A percentile compares a stretch with the other conserved stretches of the same genome.
These are phyloP conservation scores for Muricea muricata DNA, from an alignment of 92 coral and sea anemone genomes.

Conservation along the genomic window DNA sequence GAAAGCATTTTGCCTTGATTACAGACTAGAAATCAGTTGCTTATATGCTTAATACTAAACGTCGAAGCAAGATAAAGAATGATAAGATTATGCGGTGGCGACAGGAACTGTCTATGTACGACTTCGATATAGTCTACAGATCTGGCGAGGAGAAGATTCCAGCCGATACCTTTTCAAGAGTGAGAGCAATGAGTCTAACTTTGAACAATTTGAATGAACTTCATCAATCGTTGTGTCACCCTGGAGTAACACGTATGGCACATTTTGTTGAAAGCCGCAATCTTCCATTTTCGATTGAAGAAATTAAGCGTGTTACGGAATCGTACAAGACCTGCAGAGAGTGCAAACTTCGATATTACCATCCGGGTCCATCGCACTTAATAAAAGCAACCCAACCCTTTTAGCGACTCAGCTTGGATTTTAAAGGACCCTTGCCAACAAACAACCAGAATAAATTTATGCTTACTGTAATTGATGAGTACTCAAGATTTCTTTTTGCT, in stretches of 20 bases:
- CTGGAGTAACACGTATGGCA: conserved; percentile 55
- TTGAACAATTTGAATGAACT: conserved; percentile 21
- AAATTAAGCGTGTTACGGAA: conserved; percentile 36
- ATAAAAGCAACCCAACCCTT: conserved; percentile 66
- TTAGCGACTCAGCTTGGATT: conserved; percentile 64
- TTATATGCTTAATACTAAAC: conserved; percentile 13
- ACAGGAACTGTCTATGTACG: background rate
- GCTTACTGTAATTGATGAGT: conserved; percentile 48
- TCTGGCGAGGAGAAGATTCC: conserved; percentile 6
- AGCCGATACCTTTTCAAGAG: background rate
- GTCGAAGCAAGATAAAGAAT: conserved; percentile 25
- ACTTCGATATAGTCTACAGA: conserved; percentile 2
- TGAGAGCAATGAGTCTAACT: background rate
- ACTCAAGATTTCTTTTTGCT: conserved; percentile 58
- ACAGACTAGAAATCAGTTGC: conserved; percentile 56
- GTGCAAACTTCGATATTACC: conserved; percentile 63
- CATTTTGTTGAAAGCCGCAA: conserved; percentile 57
- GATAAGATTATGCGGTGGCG: conserved; percentile 18
- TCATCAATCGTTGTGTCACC: conserved; percentile 60
- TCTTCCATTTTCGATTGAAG: conserved; percentile 65
- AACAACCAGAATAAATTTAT: conserved; percentile 39
- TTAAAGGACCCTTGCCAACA: conserved; percentile 47
- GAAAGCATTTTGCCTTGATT: conserved; percentile 2
- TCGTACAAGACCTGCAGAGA: conserved; percentile 55
- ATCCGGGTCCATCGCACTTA: conserved; percentile 32